Base-by-base conservation (phyloP, 1,140 invertebrate genomes). In the Pentalonia nigronervosa region DNA sequence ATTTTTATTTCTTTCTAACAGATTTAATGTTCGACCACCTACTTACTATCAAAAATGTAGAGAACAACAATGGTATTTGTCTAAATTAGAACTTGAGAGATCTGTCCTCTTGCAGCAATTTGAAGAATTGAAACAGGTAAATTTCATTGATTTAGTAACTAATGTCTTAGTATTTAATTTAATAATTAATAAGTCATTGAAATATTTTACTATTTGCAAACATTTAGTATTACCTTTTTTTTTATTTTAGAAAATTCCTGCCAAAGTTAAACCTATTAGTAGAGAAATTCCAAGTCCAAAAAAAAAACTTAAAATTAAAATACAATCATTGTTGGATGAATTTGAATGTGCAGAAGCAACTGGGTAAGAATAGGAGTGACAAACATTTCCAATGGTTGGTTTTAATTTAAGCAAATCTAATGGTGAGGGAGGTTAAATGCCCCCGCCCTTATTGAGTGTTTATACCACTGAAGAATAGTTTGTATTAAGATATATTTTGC, bases 11-110 rank as follows among this genome's bases (percentile, higher is more conserved):
- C 87, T 81, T 94, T 94, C 91, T n/a, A 81, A 36, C 94, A 97
- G 97, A 94, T 99, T 99, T 95, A 98, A 99, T 96, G 98, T 99
- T 36, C 96, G 98, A 90, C 97, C 98, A 47, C 98, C 98, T 25
- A 99, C 98, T 88, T 99, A 98, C 95, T 99, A 97, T 95, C 98
- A 99, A 95, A 97, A 98, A 94, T 98, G 98, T 95, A 96, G 98
- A 94, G 98, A 99, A 95, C 98, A 98, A 94, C 98, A 98, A 95
- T 99, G 98, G 98, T 98, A 98, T 93, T 93, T 95, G 98, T 99
- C 93, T 97, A 97, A 84, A 93, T 53, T 93, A 56, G 91, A 93
- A 93, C 91, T 93, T 56, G 91, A 93, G n/a, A 93, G 20, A 14
- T 86, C 81, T 56, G 21, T 45, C 86, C 34, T 93, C 41, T 83